Conservation (phyloP, 2,113 vertebrate genomes). For the Misgurnus mizolepis region DNA sequence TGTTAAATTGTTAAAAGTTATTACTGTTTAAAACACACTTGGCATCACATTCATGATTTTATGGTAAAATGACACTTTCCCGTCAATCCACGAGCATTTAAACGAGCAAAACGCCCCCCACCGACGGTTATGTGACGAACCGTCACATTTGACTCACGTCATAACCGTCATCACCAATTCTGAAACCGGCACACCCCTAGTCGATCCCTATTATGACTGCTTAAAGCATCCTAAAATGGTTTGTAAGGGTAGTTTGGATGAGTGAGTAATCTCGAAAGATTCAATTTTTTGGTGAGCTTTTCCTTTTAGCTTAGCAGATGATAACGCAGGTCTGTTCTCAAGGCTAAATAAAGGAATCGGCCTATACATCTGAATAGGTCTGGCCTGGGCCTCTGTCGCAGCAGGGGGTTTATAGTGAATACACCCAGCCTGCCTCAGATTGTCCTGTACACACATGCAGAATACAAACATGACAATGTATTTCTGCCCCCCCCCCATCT, state of each 20-base stretch:
- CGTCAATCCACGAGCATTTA: no score
- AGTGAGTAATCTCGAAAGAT: neutral
- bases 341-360: slow-evolving; percentile 28
- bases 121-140: no score
- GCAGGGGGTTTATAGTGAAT: slow-evolving; percentile 68
- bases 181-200: no score
- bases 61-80: no score
- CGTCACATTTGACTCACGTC: no score
- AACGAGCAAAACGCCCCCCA: no score
- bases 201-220: no score
- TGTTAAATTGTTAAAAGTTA: no score
- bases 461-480: slow-evolving; percentile 57
- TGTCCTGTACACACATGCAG: slow-evolving; percentile 7
- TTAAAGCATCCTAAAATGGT: no score
- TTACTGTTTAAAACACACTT: no score
- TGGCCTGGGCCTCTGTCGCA: slow-evolving; percentile 63
- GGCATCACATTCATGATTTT: no score
- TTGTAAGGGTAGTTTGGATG: neutral
- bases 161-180: no score
- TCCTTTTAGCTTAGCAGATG: neutral
- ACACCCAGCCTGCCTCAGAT: slow-evolving; percentile 43
- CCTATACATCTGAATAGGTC: slow-evolving; percentile 61
- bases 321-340: slow-evolving; percentile 11
- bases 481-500: slow-evolving; percentile 7
- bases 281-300: neutral